Conservation (phyloP, 2,113 vertebrate species). For the Ophthalmolycus amberensis region DNA sequence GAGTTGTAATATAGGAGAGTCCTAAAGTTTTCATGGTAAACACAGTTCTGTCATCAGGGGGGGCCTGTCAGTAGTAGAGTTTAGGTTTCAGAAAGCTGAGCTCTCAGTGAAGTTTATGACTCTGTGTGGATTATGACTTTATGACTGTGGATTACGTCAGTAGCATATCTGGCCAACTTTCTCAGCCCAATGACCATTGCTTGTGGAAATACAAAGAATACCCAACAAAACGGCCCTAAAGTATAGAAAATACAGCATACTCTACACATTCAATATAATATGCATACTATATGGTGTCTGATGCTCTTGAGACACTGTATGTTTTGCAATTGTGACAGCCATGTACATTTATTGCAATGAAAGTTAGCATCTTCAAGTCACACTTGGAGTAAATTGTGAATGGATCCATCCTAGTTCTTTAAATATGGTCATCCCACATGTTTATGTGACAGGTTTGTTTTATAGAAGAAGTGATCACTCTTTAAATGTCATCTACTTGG, state of each 20-base stretch:
- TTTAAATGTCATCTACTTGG: slow-evolving; percentile 42
- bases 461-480: slow-evolving; percentile 19
- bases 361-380: not conserved
- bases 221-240: not conserved
- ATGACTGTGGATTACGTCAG: slow-evolving; percentile 50
- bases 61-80: slow-evolving; percentile 20
- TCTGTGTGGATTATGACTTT: slow-evolving; percentile 34
- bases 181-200: slow-evolving; percentile 13
- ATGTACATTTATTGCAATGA: not conserved
- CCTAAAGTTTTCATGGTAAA: slow-evolving; percentile 46
- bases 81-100: slow-evolving; percentile 55
- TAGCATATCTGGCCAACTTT: slow-evolving; percentile 60
- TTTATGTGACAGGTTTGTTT: slow-evolving; percentile 55
- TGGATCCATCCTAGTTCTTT: not conserved
- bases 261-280: not conserved
- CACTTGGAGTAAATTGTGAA: slow-evolving; percentile 6
- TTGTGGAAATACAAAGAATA: slow-evolving; percentile 20
- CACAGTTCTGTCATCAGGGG: slow-evolving; percentile 41
- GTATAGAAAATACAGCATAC: not conserved
- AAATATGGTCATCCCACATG: slow-evolving; percentile 7
- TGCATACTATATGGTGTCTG: not conserved
- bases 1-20: not conserved
- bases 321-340: not conserved
- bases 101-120: slow-evolving; percentile 36
- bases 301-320: not conserved